A percentile compares a stretch with the other conserved stretches of the same genome.
These are phyloP conservation scores for Cerastis leucographa DNA, from an alignment of 2,888 invertebrate species.

Conservation along the genomic window DNA sequence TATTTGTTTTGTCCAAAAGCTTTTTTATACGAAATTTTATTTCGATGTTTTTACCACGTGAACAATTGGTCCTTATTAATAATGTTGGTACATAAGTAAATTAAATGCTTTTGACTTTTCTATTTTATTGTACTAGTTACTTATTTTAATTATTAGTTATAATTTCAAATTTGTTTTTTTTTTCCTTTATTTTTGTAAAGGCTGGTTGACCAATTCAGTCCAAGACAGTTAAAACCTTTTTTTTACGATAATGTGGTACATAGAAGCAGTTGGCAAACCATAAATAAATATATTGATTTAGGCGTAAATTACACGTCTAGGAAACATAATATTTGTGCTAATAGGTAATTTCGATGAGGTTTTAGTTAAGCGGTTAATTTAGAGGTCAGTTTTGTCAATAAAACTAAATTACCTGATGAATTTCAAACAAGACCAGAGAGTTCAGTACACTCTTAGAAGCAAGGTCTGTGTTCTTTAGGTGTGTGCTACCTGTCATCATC, in stretches of 20 bases:
- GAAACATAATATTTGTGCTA: conserved; percentile 7
- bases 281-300: background rate
- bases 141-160: no score
- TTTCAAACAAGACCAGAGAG: background rate
- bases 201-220: no score
- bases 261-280: no score
- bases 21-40: background rate
- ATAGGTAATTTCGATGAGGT: conserved; percentile 10
- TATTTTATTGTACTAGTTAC: no score
- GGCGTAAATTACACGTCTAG: conserved; percentile 28
- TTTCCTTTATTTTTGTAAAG: no score
- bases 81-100: background rate
- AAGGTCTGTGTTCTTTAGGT: background rate
- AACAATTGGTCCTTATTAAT: background rate
- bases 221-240: no score
- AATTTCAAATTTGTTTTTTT: no score
- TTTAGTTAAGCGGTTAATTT: conserved; percentile 1
- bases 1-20: conserved; percentile 27
- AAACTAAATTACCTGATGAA: conserved; percentile 1
- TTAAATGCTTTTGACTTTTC: background rate
- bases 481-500: no score
- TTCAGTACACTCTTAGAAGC: background rate
- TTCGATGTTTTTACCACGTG: background rate
- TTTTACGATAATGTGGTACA: no score
- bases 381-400: conserved; percentile 18